Base-by-base conservation (phyloP, 1,140 invertebrate species). In the Aphis craccivora region DNA sequence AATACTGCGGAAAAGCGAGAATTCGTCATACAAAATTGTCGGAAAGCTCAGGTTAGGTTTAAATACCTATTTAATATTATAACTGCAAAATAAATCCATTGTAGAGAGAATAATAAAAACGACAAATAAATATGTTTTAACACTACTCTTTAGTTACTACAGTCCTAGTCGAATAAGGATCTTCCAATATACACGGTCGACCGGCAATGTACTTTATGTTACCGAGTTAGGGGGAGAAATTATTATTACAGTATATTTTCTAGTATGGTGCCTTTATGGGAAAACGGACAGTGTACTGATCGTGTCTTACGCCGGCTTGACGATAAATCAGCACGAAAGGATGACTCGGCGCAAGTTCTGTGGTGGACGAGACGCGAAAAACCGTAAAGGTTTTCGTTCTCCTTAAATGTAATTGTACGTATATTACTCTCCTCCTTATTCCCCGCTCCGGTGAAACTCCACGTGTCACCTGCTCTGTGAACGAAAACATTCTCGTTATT, bases 381-480 rank as follows among this genome's bases (percentile, higher is more conserved):
- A 55, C 43, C 7, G 89, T 43, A 67, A 90, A 90, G 55, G 43
- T 90, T 90, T 90, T 90, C 51, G 43, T 90, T 60, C 88, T 60
- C 22, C 48, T 90, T 3, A 23, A 18, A 30, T 20, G 14, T 51
- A 51, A 11, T 1, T 51, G 48, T 51, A 51, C 18, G 48, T 51
- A 14, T 51, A 51, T 51, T 51, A 53, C 30, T 45, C 11, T 87
- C 43, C 84, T 25, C 37, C 1, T 81, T 81, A 7, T 37, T 22
- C 48, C 7, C 48, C 0, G 51, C n/a, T 37, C 9, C 1, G n/a
- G 18, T 18, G 43, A 35, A 6, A 43, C 14, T 20, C 30, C 30
- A 11, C 45, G 30, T 48, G 86, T 88, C 86, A 51, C 86, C 86
- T 30, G 23, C 43, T 11, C n/a, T 48, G 0, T 8, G 43, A 2